Evolutionary conservation across 2,888 invertebrate genomes (phyloP).

Genomic region (Pyrochroa serraticornis): DNA sequence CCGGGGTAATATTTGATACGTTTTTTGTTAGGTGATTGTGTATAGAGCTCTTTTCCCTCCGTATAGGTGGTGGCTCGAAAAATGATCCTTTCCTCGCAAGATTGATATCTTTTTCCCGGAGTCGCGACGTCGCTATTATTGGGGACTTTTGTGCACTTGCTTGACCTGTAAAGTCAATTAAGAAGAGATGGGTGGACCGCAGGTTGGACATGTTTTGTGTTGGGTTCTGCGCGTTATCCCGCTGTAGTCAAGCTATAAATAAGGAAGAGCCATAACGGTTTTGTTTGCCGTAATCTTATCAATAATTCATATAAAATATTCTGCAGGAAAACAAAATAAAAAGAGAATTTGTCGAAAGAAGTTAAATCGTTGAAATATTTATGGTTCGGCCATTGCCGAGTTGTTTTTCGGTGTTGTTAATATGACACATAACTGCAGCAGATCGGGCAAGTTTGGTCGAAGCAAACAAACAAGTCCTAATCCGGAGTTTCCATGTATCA

Average conservation of each 20-base stretch:
- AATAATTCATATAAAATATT: slow-evolving; percentile 26
- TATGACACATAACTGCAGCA: slow-evolving; percentile 8
- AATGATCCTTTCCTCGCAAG: not conserved
- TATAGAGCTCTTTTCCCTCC: not conserved
- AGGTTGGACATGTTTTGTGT: not conserved
- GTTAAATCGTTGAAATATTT: slow-evolving; percentile 23
- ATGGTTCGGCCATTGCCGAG: slow-evolving; percentile 1
- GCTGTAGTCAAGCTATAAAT: too few relatives aligned
- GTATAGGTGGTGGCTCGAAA: not conserved
- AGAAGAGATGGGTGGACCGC: not conserved
- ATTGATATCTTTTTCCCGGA: slow-evolving; percentile 5
- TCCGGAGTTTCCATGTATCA: slow-evolving; percentile 15
- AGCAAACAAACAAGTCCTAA: slow-evolving; percentile 18
- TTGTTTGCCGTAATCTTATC: slow-evolving; percentile 23
- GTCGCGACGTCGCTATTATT: too few relatives aligned
- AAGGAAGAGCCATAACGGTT: slow-evolving; percentile 7
- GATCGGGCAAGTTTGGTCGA: slow-evolving; percentile 5
- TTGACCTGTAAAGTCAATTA: not conserved
- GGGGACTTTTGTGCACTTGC: too few relatives aligned
- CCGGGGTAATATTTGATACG: slow-evolving; percentile 15
- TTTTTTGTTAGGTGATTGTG: slow-evolving; percentile 11
- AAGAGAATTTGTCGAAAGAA: slow-evolving; percentile 17
- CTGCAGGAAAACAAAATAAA: slow-evolving; percentile 21
- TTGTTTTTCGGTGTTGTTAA: slow-evolving; percentile 1
- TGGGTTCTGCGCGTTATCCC: too few relatives aligned